These are phyloP conservation scores for Ashinkailepas kermadecensis DNA, from an alignment of 2,888 invertebrate genomes.

Conservation along the genomic window DNA sequence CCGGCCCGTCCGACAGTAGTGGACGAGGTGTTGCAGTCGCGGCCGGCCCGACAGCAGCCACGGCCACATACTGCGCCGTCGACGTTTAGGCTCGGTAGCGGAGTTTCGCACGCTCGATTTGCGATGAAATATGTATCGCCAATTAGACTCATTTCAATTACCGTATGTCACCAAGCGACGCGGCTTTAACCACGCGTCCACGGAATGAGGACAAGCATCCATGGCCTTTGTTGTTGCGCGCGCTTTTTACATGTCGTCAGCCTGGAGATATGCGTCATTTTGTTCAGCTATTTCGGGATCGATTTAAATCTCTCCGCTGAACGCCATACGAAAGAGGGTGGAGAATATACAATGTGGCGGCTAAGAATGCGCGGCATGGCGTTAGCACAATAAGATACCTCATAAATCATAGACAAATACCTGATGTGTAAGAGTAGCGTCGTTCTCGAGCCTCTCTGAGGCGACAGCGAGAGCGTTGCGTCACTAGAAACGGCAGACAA, in stretches of 20 bases:
- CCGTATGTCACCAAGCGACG: neutral
- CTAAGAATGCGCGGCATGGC: conserved; percentile 11
- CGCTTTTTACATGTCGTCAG: neutral
- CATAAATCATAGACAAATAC: conserved; percentile 16
- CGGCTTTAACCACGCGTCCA: neutral
- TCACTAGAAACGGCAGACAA: too few species aligned
- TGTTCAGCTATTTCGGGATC: conserved; percentile 14
- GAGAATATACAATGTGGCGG: conserved; percentile 10
- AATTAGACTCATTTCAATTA: conserved; percentile 21
- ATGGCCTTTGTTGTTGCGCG: neutral
- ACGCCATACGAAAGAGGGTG: neutral
- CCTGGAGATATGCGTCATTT: neutral
- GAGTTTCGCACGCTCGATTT: conserved; percentile 2
- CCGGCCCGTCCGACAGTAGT: too few species aligned
- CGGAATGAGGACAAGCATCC: neutral
- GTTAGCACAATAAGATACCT: conserved; percentile 11
- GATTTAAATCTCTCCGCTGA: neutral
- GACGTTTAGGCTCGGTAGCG: too few species aligned
- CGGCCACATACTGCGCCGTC: neutral
- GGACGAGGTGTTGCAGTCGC: too few species aligned
- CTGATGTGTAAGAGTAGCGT: neutral
- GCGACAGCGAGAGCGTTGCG: too few species aligned
- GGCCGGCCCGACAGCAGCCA: too few species aligned
- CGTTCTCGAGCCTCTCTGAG: neutral
- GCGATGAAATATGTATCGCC: conserved; percentile 5